Base-by-base conservation (phyloP, 1,140 invertebrate genomes). In the Hermatobates lingyangjiaoensis region DNA sequence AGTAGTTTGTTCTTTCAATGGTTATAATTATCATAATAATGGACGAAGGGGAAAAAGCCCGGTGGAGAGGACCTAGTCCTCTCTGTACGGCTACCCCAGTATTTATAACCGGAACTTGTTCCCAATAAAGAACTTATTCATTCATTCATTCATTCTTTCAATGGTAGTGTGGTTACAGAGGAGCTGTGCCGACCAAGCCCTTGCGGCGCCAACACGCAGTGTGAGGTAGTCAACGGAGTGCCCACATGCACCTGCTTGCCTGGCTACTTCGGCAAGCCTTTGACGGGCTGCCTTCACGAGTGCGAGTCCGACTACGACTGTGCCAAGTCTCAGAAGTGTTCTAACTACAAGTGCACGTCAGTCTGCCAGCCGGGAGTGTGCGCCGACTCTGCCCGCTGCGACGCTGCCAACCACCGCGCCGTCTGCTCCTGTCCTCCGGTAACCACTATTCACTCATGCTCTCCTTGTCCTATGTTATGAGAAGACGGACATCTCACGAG, bases 391-490 rank as follows among this genome's bases (percentile, higher is more conserved):
- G 86, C 87, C 1, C 76, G 81, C 53, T 92, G 87, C 60, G 73
- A 80, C 47, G 83, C 84, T 1, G 58, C 72, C 27, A 80, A 81
- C 57, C 87, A 91, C 63, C 74, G 76, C 50, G 77, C 84, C 3
- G 71, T 81, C 45, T 92, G 87, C 66, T 79, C 77, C 56, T 90
- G 86, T 61, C 84, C 84, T 5, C 77, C 75, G 58, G 82, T 83
- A 62, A 68, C n/a, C n/a, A n/a, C n/a, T n/a, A n/a, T n/a, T n/a
- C n/a, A n/a, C n/a, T n/a, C n/a, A n/a, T n/a, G n/a, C n/a, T n/a
- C n/a, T n/a, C n/a, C n/a, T n/a, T n/a, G n/a, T n/a, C n/a, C n/a
- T n/a, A n/a, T n/a, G n/a, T n/a, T n/a, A n/a, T n/a, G n/a, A n/a
- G n/a, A n/a, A n/a, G n/a, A n/a, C n/a, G n/a, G n/a, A n/a, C n/a